Evolutionary conservation across 2,888 invertebrate genomes (phyloP), one percentile per base, ranked within the genome.

Genomic region (Stenchaetothrips biformis): DNA sequence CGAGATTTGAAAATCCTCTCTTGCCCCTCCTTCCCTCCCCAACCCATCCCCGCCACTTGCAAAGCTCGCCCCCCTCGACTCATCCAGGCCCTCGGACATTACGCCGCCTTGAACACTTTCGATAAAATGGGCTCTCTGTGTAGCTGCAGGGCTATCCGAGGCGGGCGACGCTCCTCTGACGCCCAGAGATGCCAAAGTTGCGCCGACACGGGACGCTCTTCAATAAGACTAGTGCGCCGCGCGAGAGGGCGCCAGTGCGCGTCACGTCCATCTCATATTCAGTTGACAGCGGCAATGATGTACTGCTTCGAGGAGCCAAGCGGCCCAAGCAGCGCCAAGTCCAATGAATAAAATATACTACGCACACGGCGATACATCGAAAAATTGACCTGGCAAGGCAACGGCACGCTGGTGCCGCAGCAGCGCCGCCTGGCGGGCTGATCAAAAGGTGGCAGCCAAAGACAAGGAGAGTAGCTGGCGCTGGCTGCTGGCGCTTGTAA

Each of bases 271-370:
- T 74, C 67, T 21, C 67, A 74, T 74, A 74, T 74, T 74, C 67
- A 74, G 67, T 74, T 25, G 67, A 74, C 67, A 74, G 59, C 59
- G 59, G 59, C 18, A 59, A 18, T 74, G 67, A 74, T 21, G 67
- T 25, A 74, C 67, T 25, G 67, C 67, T 21, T 25, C 11, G 67
- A 21, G 67, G 53, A 7, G 25, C 21, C 67, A 7, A 37, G 25
- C 67, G 53, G 13, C 13, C 53, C 9, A 8, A 11, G 67, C 67
- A 25, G 87, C 86, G 86, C 86, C 86, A 86, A 86, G 86, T 86
- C 87, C 87, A 87, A 88, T 87, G 87, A 87, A 87, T 88, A 88
- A 87, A 87, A 88, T 87, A 88, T 88, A 87, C 86, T 87, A 86
- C 86, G 85, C 85, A 86, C 85, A 85, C 86, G 86, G 87, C 86